These are phyloP conservation scores for Cosmopolites sordidus DNA, from an alignment of 2,888 invertebrate species.

Conservation along the genomic window DNA sequence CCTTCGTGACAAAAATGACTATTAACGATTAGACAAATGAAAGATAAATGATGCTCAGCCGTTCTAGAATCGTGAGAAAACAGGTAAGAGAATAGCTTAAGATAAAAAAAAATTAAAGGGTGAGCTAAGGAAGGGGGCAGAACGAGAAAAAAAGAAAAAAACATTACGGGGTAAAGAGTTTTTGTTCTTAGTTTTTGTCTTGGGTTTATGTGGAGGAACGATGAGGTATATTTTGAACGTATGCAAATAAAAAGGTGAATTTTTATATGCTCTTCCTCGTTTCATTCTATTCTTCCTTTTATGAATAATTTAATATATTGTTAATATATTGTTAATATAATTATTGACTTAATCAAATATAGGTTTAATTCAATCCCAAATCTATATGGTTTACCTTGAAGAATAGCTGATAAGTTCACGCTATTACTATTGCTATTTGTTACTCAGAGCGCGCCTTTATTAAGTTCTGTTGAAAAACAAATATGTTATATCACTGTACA, in stretches of 20 bases:
- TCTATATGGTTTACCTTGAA: no score
- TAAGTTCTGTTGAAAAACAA: no score
- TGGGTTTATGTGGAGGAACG: background rate
- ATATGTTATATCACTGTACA: no score
- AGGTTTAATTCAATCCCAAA: no score
- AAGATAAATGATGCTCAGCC: slow-evolving; percentile 32
- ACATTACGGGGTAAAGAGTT: slow-evolving; percentile 30
- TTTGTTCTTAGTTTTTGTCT: slow-evolving; percentile 27
- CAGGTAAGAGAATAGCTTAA: slow-evolving; percentile 27
- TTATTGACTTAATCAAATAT: no score
- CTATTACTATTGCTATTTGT: no score
- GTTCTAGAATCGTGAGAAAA: slow-evolving; percentile 28
- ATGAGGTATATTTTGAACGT: background rate
- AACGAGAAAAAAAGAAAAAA: slow-evolving; percentile 6
- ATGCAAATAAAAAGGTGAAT: background rate
- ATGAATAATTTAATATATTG: no score
- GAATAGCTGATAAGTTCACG: no score
- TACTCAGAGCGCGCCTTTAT: no score
- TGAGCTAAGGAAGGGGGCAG: background rate
- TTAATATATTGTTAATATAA: no score
- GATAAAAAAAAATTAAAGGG: slow-evolving; percentile 29
- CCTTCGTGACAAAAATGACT: slow-evolving; percentile 27
- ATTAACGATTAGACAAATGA: slow-evolving; percentile 29
- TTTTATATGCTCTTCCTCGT: background rate
- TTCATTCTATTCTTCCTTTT: no score